A percentile compares a stretch with the other conserved stretches of the same genome.
Evolutionary conservation across 2,797 vertebrate species (phyloP).

Genomic region (Cygnus olor): DNA sequence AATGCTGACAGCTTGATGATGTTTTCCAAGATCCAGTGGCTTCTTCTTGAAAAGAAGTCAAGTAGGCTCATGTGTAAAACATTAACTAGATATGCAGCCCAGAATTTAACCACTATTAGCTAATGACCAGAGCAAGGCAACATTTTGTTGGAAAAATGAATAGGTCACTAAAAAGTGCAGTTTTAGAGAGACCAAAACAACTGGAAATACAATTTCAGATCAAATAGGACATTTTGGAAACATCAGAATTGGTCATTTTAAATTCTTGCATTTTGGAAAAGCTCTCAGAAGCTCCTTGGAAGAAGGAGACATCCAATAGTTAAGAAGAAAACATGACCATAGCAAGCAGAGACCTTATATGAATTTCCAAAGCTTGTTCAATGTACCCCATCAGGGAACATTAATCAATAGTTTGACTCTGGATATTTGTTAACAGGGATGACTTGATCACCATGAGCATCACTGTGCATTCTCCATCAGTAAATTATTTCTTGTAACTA

Average conservation of each 20-base stretch:
- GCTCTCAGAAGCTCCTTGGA: background rate
- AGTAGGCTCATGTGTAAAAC: background rate
- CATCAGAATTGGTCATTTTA: background rate
- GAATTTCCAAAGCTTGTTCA: background rate
- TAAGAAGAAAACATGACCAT: background rate
- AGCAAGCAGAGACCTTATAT: background rate
- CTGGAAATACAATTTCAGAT: background rate
- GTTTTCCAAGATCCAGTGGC: conserved; percentile 37
- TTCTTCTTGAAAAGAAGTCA: conserved; percentile 36
- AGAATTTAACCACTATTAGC: background rate
- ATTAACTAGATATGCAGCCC: background rate
- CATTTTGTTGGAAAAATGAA: background rate
- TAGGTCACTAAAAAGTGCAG: background rate
- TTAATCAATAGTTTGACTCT: background rate
- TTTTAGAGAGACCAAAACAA: background rate
- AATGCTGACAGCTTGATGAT: conserved; percentile 24
- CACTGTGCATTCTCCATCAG: background rate
- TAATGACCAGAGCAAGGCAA: background rate
- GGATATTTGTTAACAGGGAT: background rate
- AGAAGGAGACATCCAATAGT: background rate
- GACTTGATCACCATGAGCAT: background rate
- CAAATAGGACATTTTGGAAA: background rate
- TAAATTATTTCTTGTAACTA: background rate
- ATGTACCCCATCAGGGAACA: background rate
- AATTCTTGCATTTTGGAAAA: background rate